These are phyloP conservation scores for Odontamblyopus lacepedii DNA, from an alignment of 2,797 vertebrate genomes.

Conservation along the genomic window DNA sequence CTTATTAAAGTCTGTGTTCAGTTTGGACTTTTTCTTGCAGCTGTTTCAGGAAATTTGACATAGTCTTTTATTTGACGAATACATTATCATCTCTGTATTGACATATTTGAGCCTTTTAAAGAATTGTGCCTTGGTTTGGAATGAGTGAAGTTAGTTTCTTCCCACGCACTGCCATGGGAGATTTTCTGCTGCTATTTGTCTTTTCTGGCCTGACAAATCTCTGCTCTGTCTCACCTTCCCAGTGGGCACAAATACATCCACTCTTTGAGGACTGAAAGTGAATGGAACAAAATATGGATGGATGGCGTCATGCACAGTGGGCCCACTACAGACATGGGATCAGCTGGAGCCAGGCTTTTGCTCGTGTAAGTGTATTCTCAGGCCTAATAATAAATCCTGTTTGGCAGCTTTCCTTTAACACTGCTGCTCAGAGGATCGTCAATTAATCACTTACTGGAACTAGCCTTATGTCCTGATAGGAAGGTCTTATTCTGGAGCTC, in stretches of 20 bases:
- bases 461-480: slow-evolving; percentile 8
- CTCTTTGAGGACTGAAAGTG: slow-evolving; percentile 53
- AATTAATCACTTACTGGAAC: slow-evolving; percentile 9
- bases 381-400: slow-evolving; percentile 13
- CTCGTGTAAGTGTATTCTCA: slow-evolving; percentile 11
- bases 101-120: slow-evolving; percentile 51
- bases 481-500: slow-evolving; percentile 1
- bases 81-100: slow-evolving; percentile 38
- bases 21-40: slow-evolving; percentile 36
- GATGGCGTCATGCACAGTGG: slow-evolving; percentile 34
- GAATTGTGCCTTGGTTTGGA: slow-evolving; percentile 35
- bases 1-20: neutral
- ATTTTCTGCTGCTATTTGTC: slow-evolving; percentile 52
- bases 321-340: slow-evolving; percentile 26
- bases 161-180: slow-evolving; percentile 40
- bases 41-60: neutral
- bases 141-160: slow-evolving; percentile 39
- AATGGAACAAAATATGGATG: slow-evolving; percentile 46
- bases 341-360: slow-evolving; percentile 8
- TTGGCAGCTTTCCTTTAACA: slow-evolving; percentile 19
- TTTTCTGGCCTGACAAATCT: slow-evolving; percentile 43
- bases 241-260: slow-evolving; percentile 53
- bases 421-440: slow-evolving; percentile 5
- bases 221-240: slow-evolving; percentile 56
- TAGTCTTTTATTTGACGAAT: neutral